Base-by-base conservation (phyloP, 2,113 vertebrate species). In the Cathartes aura region DNA sequence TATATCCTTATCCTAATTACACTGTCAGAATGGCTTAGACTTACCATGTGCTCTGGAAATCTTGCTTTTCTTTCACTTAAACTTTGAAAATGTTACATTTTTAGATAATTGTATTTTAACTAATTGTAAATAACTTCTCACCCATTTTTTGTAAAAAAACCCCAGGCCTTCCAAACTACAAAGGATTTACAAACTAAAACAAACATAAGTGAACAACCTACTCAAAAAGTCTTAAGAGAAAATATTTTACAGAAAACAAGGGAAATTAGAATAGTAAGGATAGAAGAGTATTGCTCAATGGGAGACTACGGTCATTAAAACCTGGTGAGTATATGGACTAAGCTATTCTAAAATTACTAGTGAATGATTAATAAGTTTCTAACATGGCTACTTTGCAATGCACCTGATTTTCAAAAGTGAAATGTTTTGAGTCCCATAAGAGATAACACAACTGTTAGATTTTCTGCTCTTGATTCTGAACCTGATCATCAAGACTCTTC, bases 111-210 rank as follows among this genome's bases (percentile, higher is more conserved):
- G 36, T 58, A n/a, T 29, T 73, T 73, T 14, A 75, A 32, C 2
- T 59, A 81, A 52, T 60, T 75, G 8, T 8, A 85, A 85, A 55
- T 18, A 38, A 24, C 38, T 72, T 84, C 14, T 82, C 63, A 48
- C 3, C 4, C 0, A 0, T 80, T 70, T 60, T 60, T 12, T 63
- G 4, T 42, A 8, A 76, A 86, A 55, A 58, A 56, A 12, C 1
- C 12, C 0, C 5, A 47, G 30, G 4, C 8, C 11, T 71, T 71
- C 11, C 34, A 75, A 63, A 67, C 14, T 12, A 23, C 56, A 67
- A 88, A 63, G 2, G 6, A n/a, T 73, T 76, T 76, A 38, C 6
- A 60, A 52, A 73, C 50, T 29, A 53, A 82, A 67, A 12, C 3
- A 73, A 81, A 13, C 15, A 27, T 6, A 79, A 71, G 5, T 11